Evolutionary conservation across 2,888 invertebrate genomes (phyloP).

Genomic region (Psylliodes chrysocephalus): DNA sequence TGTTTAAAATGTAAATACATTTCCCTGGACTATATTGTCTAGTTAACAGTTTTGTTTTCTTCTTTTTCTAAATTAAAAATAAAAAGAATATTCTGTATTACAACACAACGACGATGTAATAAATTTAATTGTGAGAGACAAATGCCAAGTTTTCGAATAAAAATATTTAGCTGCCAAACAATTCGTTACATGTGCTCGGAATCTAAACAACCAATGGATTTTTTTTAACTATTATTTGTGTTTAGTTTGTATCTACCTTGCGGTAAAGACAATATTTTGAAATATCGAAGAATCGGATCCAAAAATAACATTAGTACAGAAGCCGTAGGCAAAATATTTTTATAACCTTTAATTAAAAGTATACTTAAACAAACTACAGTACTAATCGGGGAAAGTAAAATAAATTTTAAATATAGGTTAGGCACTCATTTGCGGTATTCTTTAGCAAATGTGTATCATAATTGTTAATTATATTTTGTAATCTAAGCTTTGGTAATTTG

Average conservation of each 20-base stretch:
- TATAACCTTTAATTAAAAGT: slow-evolving; percentile 1
- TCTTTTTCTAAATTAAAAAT: too few species aligned
- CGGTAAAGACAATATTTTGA: not conserved
- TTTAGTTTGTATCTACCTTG: not conserved
- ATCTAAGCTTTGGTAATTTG: too few species aligned
- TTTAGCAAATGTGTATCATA: too few species aligned
- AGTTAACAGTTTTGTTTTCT: too few species aligned
- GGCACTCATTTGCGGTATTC: too few species aligned
- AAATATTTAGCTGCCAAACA: not conserved
- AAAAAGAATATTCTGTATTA: not conserved
- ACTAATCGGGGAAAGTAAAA: too few species aligned
- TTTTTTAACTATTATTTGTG: not conserved
- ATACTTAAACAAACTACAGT: too few species aligned
- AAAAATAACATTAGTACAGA: not conserved
- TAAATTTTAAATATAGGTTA: too few species aligned
- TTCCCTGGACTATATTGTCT: too few species aligned
- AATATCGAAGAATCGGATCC: not conserved
- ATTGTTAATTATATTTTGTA: too few species aligned
- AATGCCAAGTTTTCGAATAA: slow-evolving; percentile 8
- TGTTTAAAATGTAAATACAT: too few species aligned
- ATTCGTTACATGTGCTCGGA: slow-evolving; percentile 1
- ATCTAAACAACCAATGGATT: slow-evolving; percentile 3
- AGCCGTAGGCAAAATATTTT: not conserved
- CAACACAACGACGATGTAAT: slow-evolving; percentile 5
- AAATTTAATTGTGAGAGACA: slow-evolving; percentile 9